Conservation (phyloP, 1,140 invertebrate species). For the Pseudomyrmex pallidus region DNA sequence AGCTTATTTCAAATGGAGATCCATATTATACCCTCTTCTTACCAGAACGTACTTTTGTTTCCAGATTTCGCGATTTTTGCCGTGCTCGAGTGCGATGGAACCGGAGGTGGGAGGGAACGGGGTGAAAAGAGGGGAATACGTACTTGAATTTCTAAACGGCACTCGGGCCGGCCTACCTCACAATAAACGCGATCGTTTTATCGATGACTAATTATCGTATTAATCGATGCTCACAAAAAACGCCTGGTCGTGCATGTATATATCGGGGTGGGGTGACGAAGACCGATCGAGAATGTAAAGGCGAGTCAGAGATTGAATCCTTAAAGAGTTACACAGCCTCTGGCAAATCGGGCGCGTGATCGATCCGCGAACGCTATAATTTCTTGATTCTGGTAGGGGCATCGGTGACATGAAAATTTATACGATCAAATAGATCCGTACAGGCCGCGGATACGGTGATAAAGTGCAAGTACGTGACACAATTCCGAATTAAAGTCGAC, state of each 20-base stretch:
- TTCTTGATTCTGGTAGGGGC: conserved; percentile 24
- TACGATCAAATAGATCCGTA: conserved; percentile 28
- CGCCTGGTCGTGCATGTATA: conserved; percentile 9
- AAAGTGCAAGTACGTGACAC: conserved; percentile 47
- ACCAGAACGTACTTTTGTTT: conserved; percentile 81
- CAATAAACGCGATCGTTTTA: conserved; percentile 62
- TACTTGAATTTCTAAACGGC: conserved; percentile 73
- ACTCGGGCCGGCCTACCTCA: conserved; percentile 50
- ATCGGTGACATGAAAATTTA: conserved; percentile 37
- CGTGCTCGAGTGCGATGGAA: conserved; percentile 67
- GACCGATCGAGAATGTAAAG: neutral
- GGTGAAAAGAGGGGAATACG: neutral
- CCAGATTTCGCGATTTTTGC: conserved; percentile 76
- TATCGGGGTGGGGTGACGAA: neutral
- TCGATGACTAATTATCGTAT: conserved; percentile 73
- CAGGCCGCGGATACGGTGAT: conserved; percentile 11
- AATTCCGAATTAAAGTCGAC: conserved; percentile 50
- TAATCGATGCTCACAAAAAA: conserved; percentile 65
- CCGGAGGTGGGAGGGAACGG: conserved; percentile 42
- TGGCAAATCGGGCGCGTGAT: conserved; percentile 3
- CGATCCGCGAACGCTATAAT: conserved; percentile 39
- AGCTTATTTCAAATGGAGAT: conserved; percentile 86
- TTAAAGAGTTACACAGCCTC: neutral
- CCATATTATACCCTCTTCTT: conserved; percentile 83
- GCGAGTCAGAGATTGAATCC: neutral